These are phyloP conservation scores for Dicerorhinus sumatrensis DNA, from an alignment of 2,113 vertebrate species.

Conservation along the genomic window DNA sequence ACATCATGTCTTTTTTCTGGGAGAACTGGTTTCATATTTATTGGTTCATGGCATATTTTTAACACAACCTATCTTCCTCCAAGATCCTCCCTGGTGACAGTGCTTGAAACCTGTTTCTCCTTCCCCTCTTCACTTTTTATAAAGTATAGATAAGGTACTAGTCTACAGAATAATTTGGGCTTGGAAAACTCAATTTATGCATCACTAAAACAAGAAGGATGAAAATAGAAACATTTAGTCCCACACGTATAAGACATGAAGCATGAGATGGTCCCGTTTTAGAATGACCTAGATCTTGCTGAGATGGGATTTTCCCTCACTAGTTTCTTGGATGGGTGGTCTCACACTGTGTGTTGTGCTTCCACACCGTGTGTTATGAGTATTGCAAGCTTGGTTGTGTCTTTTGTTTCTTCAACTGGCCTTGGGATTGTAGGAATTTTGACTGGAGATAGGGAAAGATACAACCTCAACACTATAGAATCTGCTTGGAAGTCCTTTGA, in stretches of 20 bases:
- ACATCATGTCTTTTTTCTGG: not conserved
- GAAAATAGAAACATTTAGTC: not conserved
- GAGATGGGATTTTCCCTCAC: not conserved
- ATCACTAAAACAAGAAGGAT: not conserved
- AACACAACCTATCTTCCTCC: not conserved
- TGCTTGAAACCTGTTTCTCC: slow-evolving; percentile 4
- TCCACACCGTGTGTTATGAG: not conserved
- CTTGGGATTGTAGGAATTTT: not conserved
- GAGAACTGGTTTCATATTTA: not conserved
- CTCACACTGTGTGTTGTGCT: not conserved
- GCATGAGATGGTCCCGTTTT: not conserved
- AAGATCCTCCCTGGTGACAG: not conserved
- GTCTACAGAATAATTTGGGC: not conserved
- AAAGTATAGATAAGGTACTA: not conserved
- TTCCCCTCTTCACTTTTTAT: not conserved
- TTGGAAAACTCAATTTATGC: not conserved
- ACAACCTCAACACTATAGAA: not conserved
- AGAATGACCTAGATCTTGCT: not conserved
- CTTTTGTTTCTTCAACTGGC: not conserved
- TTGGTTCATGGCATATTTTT: not conserved
- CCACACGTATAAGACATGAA: not conserved
- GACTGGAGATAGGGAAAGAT: not conserved
- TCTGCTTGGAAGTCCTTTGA: not conserved
- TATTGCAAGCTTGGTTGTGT: not conserved
- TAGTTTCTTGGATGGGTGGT: not conserved